phyloP scores from a whole-genome alignment of 2,888 invertebrate species.

The Drosophila subsilvestris region DNA sequence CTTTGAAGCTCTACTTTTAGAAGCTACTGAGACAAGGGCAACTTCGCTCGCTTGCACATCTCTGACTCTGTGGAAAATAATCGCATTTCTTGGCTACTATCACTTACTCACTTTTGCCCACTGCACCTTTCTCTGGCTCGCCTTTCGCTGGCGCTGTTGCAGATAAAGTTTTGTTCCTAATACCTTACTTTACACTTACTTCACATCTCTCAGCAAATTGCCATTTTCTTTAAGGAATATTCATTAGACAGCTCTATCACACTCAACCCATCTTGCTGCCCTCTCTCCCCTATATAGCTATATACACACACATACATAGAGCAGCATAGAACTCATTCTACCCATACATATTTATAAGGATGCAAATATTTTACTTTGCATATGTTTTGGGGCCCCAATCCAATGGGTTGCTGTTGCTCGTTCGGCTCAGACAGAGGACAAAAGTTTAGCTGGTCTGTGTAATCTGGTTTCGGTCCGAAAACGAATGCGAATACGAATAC shows the following conservation, averaged over 20 bases:
- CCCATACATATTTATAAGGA: conserved; percentile 83
- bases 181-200: conserved; percentile 34
- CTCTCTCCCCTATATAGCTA: background rate
- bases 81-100: conserved; percentile 6
- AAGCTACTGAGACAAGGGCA: no score
- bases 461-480: conserved; percentile 37
- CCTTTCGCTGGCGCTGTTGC: conserved; percentile 13
- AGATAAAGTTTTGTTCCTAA: conserved; percentile 38
- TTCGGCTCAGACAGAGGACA: conserved; percentile 23
- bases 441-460: conserved; percentile 42
- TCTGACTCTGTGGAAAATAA: background rate
- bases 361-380: conserved; percentile 84
- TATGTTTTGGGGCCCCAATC: conserved; percentile 70
- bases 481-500: conserved; percentile 1
- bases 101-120: background rate
- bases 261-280: background rate
- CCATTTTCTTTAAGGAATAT: conserved; percentile 72
- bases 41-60: background rate
- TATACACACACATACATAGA: background rate
- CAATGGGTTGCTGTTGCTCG: conserved; percentile 7
- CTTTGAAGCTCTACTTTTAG: no score
- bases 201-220: conserved; percentile 6
- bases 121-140: no score
- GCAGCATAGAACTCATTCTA: no score
- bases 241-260: conserved; percentile 69